phyloP scores from a whole-genome alignment of 2,113 vertebrate genomes.

The Eublepharis macularius region DNA sequence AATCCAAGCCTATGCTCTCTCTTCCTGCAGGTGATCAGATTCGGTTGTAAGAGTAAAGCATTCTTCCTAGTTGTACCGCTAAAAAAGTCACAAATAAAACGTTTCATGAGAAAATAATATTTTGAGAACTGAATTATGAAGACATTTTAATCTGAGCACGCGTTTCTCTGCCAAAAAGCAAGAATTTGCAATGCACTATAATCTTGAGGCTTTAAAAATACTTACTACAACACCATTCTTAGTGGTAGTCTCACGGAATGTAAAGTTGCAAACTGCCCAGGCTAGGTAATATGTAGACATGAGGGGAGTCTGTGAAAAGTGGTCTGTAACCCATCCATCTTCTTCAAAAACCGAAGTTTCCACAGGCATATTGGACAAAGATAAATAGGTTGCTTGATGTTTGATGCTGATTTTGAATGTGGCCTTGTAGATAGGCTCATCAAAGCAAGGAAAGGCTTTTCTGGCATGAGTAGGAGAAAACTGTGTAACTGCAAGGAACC shows the following conservation, averaged over 20 bases:
- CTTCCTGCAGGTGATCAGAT: not conserved
- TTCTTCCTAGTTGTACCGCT: not conserved
- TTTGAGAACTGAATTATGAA: not conserved
- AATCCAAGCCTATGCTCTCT: not conserved
- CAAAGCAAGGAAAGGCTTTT: slow-evolving; percentile 98
- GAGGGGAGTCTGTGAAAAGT: slow-evolving; percentile 91
- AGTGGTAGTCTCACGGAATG: slow-evolving; percentile 87
- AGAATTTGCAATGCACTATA: slow-evolving; percentile 26
- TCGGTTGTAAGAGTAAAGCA: not conserved
- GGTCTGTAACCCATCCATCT: slow-evolving; percentile 90
- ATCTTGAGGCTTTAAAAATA: slow-evolving; percentile 56
- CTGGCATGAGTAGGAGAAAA: slow-evolving; percentile 96
- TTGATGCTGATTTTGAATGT: slow-evolving; percentile 93
- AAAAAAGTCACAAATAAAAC: not conserved
- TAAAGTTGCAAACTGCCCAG: slow-evolving; percentile 98
- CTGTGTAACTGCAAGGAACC: slow-evolving; percentile 93
- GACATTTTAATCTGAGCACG: not conserved
- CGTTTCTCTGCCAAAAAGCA: slow-evolving; percentile 10
- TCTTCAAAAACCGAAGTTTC: slow-evolving; percentile 85
- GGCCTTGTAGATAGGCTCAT: slow-evolving; percentile 97
- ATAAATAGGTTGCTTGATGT: slow-evolving; percentile 90
- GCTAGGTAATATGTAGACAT: slow-evolving; percentile 99
- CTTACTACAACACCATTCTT: slow-evolving; percentile 90
- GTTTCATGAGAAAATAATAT: not conserved
- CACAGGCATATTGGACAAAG: slow-evolving; percentile 96